Percentiles rank a stretch among this genome's conserved stretches.
phyloP scores from a whole-genome alignment of 2,888 invertebrate genomes.

The Protodeltote pygarga region DNA sequence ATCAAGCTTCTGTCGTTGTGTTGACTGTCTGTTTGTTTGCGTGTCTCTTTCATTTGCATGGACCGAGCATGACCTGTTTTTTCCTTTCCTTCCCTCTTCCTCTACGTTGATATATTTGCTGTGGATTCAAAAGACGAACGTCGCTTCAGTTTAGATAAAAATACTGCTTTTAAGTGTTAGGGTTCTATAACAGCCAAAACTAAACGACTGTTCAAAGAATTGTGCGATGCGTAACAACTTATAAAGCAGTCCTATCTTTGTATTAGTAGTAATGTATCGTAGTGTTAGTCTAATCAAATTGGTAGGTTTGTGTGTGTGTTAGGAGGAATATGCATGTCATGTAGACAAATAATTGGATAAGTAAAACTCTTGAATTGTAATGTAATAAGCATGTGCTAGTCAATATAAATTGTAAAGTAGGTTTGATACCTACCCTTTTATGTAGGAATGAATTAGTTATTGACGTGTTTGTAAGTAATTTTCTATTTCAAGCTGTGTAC shows the following conservation, averaged over 20 bases:
- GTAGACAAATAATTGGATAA: slow-evolving; percentile 63
- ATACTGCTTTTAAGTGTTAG: slow-evolving; percentile 47
- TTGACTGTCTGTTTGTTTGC: slow-evolving; percentile 82
- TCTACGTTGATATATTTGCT: slow-evolving; percentile 61
- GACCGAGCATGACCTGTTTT: slow-evolving; percentile 80
- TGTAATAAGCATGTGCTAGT: slow-evolving; percentile 59
- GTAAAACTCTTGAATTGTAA: slow-evolving; percentile 52
- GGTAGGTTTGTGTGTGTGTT: slow-evolving; percentile 77
- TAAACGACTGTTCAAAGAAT: slow-evolving; percentile 43
- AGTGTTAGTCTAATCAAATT: slow-evolving; percentile 67
- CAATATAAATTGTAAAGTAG: slow-evolving; percentile 33
- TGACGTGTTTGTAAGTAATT: slow-evolving; percentile 19
- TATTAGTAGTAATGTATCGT: slow-evolving; percentile 63
- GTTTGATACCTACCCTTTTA: slow-evolving; percentile 30
- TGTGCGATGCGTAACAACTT: slow-evolving; percentile 59
- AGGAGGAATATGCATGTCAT: slow-evolving; percentile 73
- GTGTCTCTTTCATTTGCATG: slow-evolving; percentile 86
- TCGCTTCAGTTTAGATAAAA: slow-evolving; percentile 53
- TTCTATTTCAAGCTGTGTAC: slow-evolving; percentile 22
- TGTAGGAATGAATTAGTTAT: slow-evolving; percentile 27
- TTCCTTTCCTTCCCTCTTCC: slow-evolving; percentile 72
- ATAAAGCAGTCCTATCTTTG: slow-evolving; percentile 57
- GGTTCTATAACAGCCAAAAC: slow-evolving; percentile 38
- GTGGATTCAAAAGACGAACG: slow-evolving; percentile 60
- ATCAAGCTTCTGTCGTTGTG: slow-evolving; percentile 82